Percentiles rank a stretch among this genome's conserved stretches.
Evolutionary conservation across 92 coral and sea anemone genomes (phyloP).

Genomic region (Palythoa caribaeorum): DNA sequence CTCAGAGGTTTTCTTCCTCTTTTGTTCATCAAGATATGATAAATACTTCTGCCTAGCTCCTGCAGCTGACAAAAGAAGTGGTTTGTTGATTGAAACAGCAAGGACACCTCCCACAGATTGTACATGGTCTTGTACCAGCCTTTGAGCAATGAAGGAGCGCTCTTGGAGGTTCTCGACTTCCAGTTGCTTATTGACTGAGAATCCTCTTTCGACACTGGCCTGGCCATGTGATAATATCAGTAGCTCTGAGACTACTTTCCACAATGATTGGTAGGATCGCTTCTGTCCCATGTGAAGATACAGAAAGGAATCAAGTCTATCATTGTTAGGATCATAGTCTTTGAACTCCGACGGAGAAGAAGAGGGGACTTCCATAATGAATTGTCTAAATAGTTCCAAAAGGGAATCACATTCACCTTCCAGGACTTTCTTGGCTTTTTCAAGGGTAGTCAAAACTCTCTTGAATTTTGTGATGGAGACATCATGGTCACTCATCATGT

Average conservation of each 20-base stretch:
- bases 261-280: slow-evolving; percentile 29
- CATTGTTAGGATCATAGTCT: slow-evolving; percentile 50
- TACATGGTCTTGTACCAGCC: slow-evolving; percentile 6
- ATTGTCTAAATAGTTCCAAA: slow-evolving; percentile 11
- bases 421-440: slow-evolving; percentile 15
- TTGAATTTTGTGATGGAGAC: slow-evolving; percentile 59
- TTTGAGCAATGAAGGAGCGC: not conserved
- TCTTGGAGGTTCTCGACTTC: slow-evolving; percentile 23
- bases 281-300: slow-evolving; percentile 37
- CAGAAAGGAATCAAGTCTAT: slow-evolving; percentile 53
- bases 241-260: slow-evolving; percentile 31
- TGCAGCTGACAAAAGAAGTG: slow-evolving; percentile 25
- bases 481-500: slow-evolving; percentile 60
- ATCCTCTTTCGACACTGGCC: slow-evolving; percentile 37
- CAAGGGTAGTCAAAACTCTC: slow-evolving; percentile 53
- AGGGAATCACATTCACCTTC: slow-evolving; percentile 46
- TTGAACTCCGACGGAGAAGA: slow-evolving; percentile 48
- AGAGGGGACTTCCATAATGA: slow-evolving; percentile 48
- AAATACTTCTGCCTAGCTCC: slow-evolving; percentile 44
- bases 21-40: slow-evolving; percentile 41
- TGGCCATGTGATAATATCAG: slow-evolving; percentile 56
- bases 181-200: slow-evolving; percentile 24
- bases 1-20: slow-evolving; percentile 22
- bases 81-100: not conserved
- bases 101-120: slow-evolving; percentile 34